A percentile compares a stretch with the other conserved stretches of the same genome.
Conservation (phyloP, 2,888 invertebrate genomes). For the Clusia tigrina region DNA sequence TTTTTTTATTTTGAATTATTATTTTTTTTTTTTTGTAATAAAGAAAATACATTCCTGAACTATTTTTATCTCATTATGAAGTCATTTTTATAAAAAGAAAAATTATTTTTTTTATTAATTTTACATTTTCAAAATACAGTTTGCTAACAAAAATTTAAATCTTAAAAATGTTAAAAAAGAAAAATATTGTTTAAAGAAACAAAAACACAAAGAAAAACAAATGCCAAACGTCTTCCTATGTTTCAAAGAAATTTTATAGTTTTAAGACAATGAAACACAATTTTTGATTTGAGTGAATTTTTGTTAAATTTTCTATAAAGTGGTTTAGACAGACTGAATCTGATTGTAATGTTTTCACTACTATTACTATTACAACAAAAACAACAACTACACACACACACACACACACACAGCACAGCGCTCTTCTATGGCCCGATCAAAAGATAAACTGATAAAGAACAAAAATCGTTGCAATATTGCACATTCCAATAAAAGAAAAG, state of each 20-base stretch:
- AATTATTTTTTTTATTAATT: not conserved
- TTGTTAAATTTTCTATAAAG: not conserved
- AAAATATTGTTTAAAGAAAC: slow-evolving; percentile 22
- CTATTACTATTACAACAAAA: slow-evolving; percentile 1
- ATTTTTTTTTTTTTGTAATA: not conserved
- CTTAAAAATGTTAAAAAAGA: slow-evolving; percentile 25
- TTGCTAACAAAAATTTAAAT: slow-evolving; percentile 3
- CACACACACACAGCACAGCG: not conserved
- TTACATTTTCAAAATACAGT: slow-evolving; percentile 5
- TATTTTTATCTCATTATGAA: not conserved
- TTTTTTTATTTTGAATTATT: not conserved
- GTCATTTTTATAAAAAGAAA: too few relatives aligned
- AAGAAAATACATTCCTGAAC: slow-evolving; percentile 1
- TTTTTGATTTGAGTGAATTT: not conserved
- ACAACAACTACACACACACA: slow-evolving; percentile 7
- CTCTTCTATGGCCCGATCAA: not conserved
- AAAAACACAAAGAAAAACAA: slow-evolving; percentile 41
- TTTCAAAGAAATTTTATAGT: slow-evolving; percentile 34
- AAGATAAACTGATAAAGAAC: not conserved
- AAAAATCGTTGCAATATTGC: slow-evolving; percentile 19
- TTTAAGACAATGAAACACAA: slow-evolving; percentile 29
- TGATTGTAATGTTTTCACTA: slow-evolving; percentile 15
- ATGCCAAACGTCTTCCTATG: slow-evolving; percentile 59
- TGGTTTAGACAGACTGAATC: slow-evolving; percentile 17
- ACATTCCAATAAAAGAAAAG: slow-evolving; percentile 17